These are phyloP conservation scores for Pheosia gnoma DNA, from an alignment of 2,888 invertebrate species.

Conservation along the genomic window DNA sequence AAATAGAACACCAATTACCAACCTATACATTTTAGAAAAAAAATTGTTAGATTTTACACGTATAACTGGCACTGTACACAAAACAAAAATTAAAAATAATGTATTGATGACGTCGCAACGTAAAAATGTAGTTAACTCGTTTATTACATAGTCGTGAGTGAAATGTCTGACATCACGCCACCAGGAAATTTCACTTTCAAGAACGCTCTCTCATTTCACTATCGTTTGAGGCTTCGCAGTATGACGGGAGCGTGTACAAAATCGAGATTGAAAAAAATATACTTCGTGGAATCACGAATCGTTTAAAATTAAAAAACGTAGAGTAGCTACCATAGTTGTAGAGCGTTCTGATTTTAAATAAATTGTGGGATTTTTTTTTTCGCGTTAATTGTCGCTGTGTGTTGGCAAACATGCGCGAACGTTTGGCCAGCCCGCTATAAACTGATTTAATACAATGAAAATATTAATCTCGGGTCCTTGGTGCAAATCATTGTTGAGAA, in stretches of 20 bases:
- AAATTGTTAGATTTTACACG: too few species aligned
- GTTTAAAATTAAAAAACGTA: neutral
- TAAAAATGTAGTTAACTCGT: constrained; percentile 36
- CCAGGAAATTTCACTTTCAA: constrained; percentile 71
- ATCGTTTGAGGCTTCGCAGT: constrained; percentile 47
- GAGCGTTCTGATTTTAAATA: neutral
- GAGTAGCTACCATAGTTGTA: neutral
- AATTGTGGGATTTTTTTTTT: neutral
- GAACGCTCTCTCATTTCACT: constrained; percentile 64
- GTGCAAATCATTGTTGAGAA: too few species aligned
- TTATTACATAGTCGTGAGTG: constrained; percentile 44
- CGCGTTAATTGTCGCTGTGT: neutral
- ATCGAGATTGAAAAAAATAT: neutral
- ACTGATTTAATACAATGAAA: constrained; percentile 1
- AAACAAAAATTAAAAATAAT: neutral
- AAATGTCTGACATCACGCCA: constrained; percentile 65
- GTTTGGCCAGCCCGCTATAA: neutral
- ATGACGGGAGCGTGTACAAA: neutral
- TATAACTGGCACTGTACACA: too few species aligned
- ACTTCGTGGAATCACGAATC: neutral
- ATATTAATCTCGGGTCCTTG: neutral
- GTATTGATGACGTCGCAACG: neutral
- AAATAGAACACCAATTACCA: too few species aligned
- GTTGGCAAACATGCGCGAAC: neutral
- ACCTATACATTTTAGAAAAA: too few species aligned